Conservation (phyloP, 2,888 invertebrate genomes). For the Camponotus fellah region DNA sequence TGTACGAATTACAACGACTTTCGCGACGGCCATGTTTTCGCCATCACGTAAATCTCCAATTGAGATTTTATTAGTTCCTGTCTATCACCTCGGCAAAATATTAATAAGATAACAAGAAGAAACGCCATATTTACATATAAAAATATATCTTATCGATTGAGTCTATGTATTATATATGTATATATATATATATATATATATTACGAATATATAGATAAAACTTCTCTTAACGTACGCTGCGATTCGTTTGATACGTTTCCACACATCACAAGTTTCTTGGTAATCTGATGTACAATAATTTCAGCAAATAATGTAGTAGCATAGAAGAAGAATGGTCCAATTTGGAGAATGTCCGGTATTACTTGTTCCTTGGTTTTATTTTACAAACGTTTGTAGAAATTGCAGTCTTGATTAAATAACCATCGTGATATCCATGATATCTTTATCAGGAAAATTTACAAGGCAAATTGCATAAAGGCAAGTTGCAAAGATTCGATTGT, state of each 20-base stretch:
- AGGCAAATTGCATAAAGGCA: neutral
- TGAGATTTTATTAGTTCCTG: conserved; percentile 35
- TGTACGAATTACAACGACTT: conserved; percentile 6
- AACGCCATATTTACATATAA: conserved; percentile 85
- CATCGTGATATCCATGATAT: neutral
- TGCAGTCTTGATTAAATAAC: conserved; percentile 24
- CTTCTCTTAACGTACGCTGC: conserved; percentile 65
- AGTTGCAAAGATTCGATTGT: neutral
- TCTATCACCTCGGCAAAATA: conserved; percentile 61
- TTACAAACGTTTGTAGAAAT: neutral
- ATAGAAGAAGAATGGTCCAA: conserved; percentile 47
- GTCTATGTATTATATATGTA: conserved; percentile 67
- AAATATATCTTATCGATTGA: conserved; percentile 83
- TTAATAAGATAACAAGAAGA: conserved; percentile 83
- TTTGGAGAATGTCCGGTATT: conserved; percentile 33
- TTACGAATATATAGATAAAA: conserved; percentile 78
- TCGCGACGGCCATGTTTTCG: neutral
- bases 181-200: conserved; percentile 59
- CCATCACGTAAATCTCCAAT: conserved; percentile 39
- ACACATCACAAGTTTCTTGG: conserved; percentile 75
- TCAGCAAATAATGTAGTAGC: conserved; percentile 15
- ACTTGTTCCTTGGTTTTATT: conserved; percentile 8
- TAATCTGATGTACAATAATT: conserved; percentile 33
- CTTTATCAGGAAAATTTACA: neutral
- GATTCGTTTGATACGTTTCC: conserved; percentile 79